Evolutionary conservation across 2,797 vertebrate species (phyloP).

Genomic region (Macropodus opercularis): DNA sequence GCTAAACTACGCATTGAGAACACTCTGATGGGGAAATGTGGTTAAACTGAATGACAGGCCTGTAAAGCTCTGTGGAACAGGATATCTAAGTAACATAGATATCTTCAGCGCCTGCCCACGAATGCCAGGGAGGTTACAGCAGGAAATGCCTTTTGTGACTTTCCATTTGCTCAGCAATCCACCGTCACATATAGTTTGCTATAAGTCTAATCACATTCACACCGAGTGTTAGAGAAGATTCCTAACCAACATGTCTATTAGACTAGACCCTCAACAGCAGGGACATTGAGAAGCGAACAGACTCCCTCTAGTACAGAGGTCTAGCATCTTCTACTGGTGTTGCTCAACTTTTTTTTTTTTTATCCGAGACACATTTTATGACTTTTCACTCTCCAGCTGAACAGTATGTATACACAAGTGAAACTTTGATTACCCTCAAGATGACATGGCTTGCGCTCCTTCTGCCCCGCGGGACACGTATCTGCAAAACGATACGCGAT

Average conservation of each 20-base stretch:
- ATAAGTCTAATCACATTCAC: constrained; percentile 40
- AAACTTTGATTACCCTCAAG: constrained; percentile 64
- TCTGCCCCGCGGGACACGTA: constrained; percentile 61
- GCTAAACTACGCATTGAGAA: constrained; percentile 35
- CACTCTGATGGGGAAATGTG: constrained; percentile 58
- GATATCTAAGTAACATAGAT: constrained; percentile 84
- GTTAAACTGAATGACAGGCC: constrained; percentile 74
- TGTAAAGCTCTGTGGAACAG: constrained; percentile 79
- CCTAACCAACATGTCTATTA: constrained; percentile 33
- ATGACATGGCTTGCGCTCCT: constrained; percentile 58
- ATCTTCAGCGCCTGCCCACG: constrained; percentile 80
- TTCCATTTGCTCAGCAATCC: constrained; percentile 87
- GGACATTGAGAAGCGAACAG: constrained; percentile 23
- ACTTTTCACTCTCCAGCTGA: constrained; percentile 46
- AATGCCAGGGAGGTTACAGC: constrained; percentile 85
- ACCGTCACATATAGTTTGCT: constrained; percentile 53
- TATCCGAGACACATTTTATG: constrained; percentile 46
- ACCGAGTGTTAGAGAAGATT: constrained; percentile 21
- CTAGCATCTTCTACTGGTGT: constrained; percentile 43
- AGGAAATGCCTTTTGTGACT: constrained; percentile 86
- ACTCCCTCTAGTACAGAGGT: constrained; percentile 28
- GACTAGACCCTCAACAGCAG: constrained; percentile 29
- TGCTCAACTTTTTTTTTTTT: constrained; percentile 39
- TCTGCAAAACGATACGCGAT: constrained; percentile 73
- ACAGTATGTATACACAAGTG: constrained; percentile 62